Evolutionary conservation across 2,888 invertebrate species (phyloP).

Genomic region (Dicyrtoma fusca): DNA sequence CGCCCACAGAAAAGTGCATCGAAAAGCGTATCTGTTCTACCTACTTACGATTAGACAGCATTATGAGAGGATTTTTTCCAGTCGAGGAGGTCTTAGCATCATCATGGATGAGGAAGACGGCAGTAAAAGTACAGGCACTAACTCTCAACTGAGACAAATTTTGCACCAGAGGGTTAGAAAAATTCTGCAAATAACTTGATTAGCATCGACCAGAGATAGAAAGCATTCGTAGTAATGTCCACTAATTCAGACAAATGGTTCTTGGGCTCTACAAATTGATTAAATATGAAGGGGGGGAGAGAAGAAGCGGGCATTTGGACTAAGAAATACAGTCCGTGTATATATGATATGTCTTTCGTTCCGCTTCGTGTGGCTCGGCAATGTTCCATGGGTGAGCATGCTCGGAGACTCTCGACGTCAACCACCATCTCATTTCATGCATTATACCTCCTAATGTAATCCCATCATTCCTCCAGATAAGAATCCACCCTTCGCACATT

Average conservation of each 20-base stretch:
- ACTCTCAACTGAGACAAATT: constrained; percentile 56
- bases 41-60: no score
- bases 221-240: constrained; percentile 53
- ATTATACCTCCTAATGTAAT: constrained; percentile 12
- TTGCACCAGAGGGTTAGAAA: constrained; percentile 57
- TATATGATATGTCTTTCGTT: constrained; percentile 11
- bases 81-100: neutral
- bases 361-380: neutral
- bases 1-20: neutral
- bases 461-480: neutral
- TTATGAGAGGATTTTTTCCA: constrained; percentile 6
- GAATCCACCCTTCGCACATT: constrained; percentile 11
- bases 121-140: neutral
- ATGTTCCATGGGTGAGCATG: neutral
- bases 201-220: constrained; percentile 50
- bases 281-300: constrained; percentile 55
- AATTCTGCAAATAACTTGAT: constrained; percentile 54
- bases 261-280: constrained; percentile 57
- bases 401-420: constrained; percentile 7
- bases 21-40: neutral
- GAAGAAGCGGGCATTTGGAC: constrained; percentile 3
- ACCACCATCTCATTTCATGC: constrained; percentile 34
- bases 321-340: constrained; percentile 1
- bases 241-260: constrained; percentile 58
- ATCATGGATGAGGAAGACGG: constrained; percentile 7